Evolutionary conservation across 2,888 invertebrate species (phyloP), one percentile per base, ranked within the genome.

Genomic region (Drosophila sordidula): DNA sequence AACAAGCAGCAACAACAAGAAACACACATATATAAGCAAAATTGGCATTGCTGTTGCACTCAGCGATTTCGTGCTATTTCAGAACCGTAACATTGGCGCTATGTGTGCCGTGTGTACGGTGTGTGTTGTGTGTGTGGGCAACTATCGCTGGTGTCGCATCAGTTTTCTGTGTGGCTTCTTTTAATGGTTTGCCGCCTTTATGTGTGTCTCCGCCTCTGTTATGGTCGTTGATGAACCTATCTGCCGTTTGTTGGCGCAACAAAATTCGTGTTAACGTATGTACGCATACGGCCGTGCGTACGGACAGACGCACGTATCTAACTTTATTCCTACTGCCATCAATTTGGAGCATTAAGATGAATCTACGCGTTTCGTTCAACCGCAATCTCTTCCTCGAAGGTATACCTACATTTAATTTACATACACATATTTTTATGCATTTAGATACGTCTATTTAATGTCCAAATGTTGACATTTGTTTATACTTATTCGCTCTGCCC

Each of bases 121-220:
- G 52, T 52, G 4, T 16, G 16, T 14, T 51, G 18, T 38, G 46
- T 42, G n/a, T 62, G 44, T 63, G 55, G 42, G 42, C 55, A 56
- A 18, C 45, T 65, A 52, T 61, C 29, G 45, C 29, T 57, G 51
- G 45, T 36, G 47, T 29, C 61, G 61, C 68, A 68, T 68, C 61
- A 51, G 61, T 34, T 41, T 49, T 52, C 38, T 71, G 70, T 78
- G 52, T 78, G 81, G 81, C 72, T 78, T 81, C 78, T 72, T 75
- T 75, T 81, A 70, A 68, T 65, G 62, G 65, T 59, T 68, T 68
- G 78, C 75, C 69, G 68, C 67, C 47, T 67, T 57, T 51, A 36
- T 29, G 50, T 47, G 22, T 29, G 29, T 34, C 54, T 52, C 29
- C 45, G 38, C 34, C 12, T 45, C 47, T 56, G 57, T 61, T 70